Evolutionary conservation across 2,113 vertebrate species (phyloP).

Genomic region (Neodontobutis hainanensis): DNA sequence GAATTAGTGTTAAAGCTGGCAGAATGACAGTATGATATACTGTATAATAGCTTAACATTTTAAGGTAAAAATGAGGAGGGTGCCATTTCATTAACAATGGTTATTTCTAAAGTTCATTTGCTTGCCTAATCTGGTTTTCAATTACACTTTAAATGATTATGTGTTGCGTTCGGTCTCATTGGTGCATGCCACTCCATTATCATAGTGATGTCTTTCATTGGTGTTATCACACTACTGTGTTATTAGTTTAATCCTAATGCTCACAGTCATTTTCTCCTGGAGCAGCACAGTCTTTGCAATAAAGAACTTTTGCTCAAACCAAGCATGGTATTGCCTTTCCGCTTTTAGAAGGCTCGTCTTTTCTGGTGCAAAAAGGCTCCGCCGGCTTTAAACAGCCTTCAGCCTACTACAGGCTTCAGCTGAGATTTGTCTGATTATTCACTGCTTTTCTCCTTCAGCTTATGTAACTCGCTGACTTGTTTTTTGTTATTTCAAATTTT

Average conservation of each 20-base stretch:
- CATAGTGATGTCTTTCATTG: slow-evolving; percentile 42
- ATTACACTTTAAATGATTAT: slow-evolving; percentile 49
- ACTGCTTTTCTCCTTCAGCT: background rate
- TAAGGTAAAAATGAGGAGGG: background rate
- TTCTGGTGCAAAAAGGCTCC: slow-evolving; percentile 5
- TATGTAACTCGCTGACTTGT: slow-evolving; percentile 21
- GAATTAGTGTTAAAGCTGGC: too few relatives aligned
- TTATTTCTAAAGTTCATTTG: slow-evolving; percentile 41
- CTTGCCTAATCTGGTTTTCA: slow-evolving; percentile 54
- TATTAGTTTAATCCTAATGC: slow-evolving; percentile 55
- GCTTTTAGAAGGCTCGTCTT: slow-evolving; percentile 19
- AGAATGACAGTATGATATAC: background rate
- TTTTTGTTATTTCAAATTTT: background rate
- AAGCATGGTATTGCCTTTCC: slow-evolving; percentile 47
- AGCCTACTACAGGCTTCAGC: slow-evolving; percentile 25
- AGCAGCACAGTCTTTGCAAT: slow-evolving; percentile 18
- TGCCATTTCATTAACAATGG: slow-evolving; percentile 21
- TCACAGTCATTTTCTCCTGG: slow-evolving; percentile 16
- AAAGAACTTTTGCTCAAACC: slow-evolving; percentile 33
- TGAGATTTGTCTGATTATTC: slow-evolving; percentile 31
- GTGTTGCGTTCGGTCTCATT: slow-evolving; percentile 22
- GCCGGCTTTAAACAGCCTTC: slow-evolving; percentile 18
- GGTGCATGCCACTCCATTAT: slow-evolving; percentile 7
- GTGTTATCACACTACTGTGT: slow-evolving; percentile 31
- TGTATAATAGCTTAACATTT: background rate